Conservation (phyloP, 2,797 vertebrate species). For the Bovichtus variegatus region DNA sequence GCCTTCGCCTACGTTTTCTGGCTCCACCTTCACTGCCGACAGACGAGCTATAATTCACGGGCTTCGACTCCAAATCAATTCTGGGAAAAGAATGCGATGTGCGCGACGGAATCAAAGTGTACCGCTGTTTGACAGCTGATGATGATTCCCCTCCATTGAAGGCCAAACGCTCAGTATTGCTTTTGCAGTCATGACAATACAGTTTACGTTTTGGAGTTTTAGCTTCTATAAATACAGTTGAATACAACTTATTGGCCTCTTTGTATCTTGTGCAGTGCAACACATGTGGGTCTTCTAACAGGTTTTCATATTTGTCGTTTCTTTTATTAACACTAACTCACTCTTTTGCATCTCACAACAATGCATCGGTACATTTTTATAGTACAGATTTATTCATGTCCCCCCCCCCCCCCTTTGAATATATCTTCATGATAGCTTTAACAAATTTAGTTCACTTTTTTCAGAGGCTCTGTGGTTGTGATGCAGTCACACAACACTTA, state of each 20-base stretch:
- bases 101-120: background rate
- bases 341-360: background rate
- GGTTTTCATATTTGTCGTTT: background rate
- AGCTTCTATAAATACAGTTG: slow-evolving; percentile 1
- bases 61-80: too few species aligned
- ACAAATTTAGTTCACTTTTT: background rate
- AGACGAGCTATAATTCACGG: background rate
- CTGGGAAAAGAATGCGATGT: background rate
- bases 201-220: background rate
- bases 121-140: background rate
- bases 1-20: too few species aligned
- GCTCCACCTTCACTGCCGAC: background rate
- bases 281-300: background rate
- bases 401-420: background rate
- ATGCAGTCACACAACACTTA: background rate
- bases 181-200: background rate
- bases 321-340: background rate
- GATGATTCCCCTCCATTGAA: background rate
- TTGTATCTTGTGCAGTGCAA: background rate
- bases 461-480: background rate
- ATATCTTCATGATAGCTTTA: background rate
- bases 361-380: too few species aligned
- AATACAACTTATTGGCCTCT: background rate
- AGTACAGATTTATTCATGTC: too few species aligned
- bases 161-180: background rate